Conservation (phyloP, 1,140 invertebrate species). For the Drosophila melanica region DNA sequence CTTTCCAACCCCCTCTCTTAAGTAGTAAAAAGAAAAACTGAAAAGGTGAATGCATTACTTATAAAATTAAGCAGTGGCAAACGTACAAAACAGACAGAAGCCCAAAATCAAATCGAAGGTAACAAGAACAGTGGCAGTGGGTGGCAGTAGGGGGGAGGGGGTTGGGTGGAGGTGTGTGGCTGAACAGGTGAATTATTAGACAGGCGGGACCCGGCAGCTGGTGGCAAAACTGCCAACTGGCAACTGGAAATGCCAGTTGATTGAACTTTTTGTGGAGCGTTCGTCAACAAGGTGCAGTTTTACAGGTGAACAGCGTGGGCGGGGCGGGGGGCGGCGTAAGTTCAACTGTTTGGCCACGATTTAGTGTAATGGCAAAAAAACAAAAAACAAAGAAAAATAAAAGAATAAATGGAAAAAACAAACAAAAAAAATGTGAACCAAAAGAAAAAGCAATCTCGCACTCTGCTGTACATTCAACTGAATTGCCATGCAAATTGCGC, state of each 20-base stretch:
- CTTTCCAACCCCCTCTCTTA: background rate
- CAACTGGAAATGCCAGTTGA: slow-evolving; percentile 55
- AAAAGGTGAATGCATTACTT: slow-evolving; percentile 63
- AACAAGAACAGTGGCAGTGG: no score
- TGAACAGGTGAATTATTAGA: no score
- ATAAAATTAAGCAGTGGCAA: slow-evolving; percentile 74
- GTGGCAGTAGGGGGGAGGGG: no score
- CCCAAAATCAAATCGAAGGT: slow-evolving; percentile 31
- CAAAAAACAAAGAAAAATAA: background rate
- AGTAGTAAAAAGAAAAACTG: slow-evolving; percentile 13
- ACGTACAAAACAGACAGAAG: slow-evolving; percentile 49
- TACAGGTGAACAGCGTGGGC: background rate
- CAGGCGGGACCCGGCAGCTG: slow-evolving; percentile 1
- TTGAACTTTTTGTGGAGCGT: slow-evolving; percentile 58
- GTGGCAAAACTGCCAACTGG: slow-evolving; percentile 22
- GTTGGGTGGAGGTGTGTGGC: no score
- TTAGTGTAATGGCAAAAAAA: slow-evolving; percentile 23
- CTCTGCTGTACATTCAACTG: slow-evolving; percentile 6
- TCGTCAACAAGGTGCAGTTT: slow-evolving; percentile 5
- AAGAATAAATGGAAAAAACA: no score
- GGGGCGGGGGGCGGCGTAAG: background rate
- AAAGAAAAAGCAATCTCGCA: no score
- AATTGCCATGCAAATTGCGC: slow-evolving; percentile 29
- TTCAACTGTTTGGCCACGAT: slow-evolving; percentile 10
- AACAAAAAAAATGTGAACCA: no score